Evolutionary conservation across 53 echinoderm and acorn worm genomes (phyloP).

Genomic region (Echinarachnius parma): DNA sequence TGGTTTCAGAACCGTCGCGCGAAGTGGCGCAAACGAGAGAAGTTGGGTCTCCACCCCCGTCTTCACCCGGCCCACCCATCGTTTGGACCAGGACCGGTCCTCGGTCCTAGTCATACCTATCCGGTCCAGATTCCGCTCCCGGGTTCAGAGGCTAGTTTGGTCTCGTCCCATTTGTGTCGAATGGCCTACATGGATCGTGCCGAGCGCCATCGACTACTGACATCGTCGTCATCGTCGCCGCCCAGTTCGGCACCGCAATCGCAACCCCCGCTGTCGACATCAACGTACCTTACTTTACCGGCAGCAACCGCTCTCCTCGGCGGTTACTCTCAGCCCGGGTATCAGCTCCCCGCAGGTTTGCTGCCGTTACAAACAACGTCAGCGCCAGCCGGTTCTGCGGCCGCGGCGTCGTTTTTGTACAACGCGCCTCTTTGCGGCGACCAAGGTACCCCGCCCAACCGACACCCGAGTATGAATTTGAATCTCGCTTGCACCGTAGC

Average conservation of each 20-base stretch:
- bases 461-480: too few relatives aligned
- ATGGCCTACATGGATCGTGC: slow-evolving; percentile 27
- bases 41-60: slow-evolving; percentile 44
- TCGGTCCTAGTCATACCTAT: too few relatives aligned
- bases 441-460: too few relatives aligned
- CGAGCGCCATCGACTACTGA: slow-evolving; percentile 20
- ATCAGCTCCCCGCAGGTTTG: neutral
- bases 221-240: too few relatives aligned
- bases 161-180: slow-evolving; percentile 29
- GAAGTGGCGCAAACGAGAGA: slow-evolving; percentile 81
- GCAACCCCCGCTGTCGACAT: neutral
- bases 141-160: neutral
- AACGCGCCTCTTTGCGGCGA: neutral
- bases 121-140: too few relatives aligned
- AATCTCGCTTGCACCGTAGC: too few relatives aligned
- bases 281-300: neutral
- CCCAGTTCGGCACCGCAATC: neutral
- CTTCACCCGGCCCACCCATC: slow-evolving; percentile 3
- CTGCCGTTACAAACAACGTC: neutral
- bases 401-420: neutral
- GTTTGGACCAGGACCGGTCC: neutral
- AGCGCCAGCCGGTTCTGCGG: neutral
- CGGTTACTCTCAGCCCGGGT: neutral
- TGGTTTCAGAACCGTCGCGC: slow-evolving; percentile 86
- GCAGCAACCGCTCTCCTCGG: neutral